A percentile compares a stretch with the other conserved stretches of the same genome.
Conservation (phyloP, 1,140 invertebrate genomes). For the Belonocnema kinseyi region DNA sequence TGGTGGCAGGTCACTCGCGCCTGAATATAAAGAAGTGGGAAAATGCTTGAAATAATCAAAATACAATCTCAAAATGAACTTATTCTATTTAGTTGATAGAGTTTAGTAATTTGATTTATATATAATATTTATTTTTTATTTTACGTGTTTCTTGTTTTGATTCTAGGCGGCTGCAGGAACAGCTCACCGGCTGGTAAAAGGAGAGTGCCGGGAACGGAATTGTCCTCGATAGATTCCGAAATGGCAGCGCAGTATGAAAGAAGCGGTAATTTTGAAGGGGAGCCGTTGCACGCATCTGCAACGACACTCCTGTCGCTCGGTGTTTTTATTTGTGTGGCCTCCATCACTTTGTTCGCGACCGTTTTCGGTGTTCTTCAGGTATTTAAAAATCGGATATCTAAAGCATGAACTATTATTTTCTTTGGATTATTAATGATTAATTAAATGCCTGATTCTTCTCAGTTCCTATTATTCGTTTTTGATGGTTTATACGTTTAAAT, state of each 20-base stretch:
- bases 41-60: conserved; percentile 24
- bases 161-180: conserved; percentile 80
- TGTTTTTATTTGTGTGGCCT: conserved; percentile 80
- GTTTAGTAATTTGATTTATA: conserved; percentile 39
- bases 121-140: conserved; percentile 26
- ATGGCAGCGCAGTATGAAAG: conserved; percentile 60
- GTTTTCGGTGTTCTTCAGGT: conserved; percentile 84
- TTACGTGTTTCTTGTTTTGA: conserved; percentile 38
- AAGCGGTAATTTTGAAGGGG: background rate
- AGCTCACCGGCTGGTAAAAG: conserved; percentile 85
- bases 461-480: no score
- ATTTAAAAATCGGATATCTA: conserved; percentile 20
- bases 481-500: no score
- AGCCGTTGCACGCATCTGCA: conserved; percentile 55
- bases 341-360: conserved; percentile 80
- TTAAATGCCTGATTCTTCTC: no score
- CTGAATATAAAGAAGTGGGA: conserved; percentile 34
- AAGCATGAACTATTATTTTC: no score
- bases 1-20: conserved; percentile 18
- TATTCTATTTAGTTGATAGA: background rate
- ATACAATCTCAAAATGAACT: background rate
- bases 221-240: conserved; percentile 67
- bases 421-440: no score
- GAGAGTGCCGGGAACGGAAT: conserved; percentile 80
- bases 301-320: conserved; percentile 81